Base-by-base conservation (phyloP, 2,797 vertebrate species). In the Megalops cyprinoides region DNA sequence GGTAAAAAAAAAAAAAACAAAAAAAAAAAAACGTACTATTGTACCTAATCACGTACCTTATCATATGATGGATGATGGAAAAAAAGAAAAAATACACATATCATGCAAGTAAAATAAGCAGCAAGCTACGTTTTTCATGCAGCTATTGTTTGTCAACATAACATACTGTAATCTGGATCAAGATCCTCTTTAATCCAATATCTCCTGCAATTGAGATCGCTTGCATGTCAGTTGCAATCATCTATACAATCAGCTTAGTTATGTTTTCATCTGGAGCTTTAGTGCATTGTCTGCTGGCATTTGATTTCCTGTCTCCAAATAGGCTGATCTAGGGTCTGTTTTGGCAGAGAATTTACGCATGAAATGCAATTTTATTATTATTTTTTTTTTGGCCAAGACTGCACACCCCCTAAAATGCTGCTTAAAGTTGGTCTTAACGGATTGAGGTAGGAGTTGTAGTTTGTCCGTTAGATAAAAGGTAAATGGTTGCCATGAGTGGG, bases 141-240 rank as follows among this genome's bases (percentile, higher is more conserved):
- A 75, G 14, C 49, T 9, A 48, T 14, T 51, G 23, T 51, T 73
- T 42, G 74, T 60, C 62, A 77, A 51, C 51, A 67, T 58, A 25
- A 39, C 49, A 74, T 44, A 20, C 48, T 53, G 48, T 44, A 67
- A 65, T 79, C 58, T 79, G 18, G 58, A 55, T 67, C 25, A 67
- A 44, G 42, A 56, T 67, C 15, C 56, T 69, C 62, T 71, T 42
- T 42, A 79, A 56, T 18, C 25, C 4, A 58, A 10, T 53, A 14
- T n/a, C 20, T 46, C 10, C 42, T 12, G 7, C 12, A 55, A 58
- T 12, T 48, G n/a, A 37, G 28, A n/a, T 20, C 1, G 18, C 53
- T 55, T 20, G 53, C 53, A 18, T 62, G n/a, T 62, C 60, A 8
- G n/a, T 20, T 25, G 60, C 49, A 28, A 51, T 71, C 46, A 79